Percentiles rank a stretch among this genome's conserved stretches.
phyloP scores from a whole-genome alignment of 2,888 invertebrate genomes.

The Laothoe populi region DNA sequence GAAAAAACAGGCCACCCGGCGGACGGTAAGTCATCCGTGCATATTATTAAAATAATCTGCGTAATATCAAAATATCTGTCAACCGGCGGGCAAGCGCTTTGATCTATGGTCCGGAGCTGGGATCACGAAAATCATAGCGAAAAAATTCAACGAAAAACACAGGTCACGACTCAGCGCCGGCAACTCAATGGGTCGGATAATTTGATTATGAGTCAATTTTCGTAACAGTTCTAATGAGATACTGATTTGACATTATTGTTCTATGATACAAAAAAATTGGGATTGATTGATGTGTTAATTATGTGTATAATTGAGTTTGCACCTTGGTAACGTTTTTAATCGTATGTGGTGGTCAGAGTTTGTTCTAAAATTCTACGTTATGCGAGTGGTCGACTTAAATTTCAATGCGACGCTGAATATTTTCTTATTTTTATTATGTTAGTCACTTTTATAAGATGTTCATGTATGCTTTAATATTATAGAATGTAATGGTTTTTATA shows the following conservation, averaged over 20 bases:
- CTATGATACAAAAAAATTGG: constrained; percentile 32
- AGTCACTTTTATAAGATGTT: not conserved
- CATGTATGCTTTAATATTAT: not conserved
- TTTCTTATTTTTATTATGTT: not conserved
- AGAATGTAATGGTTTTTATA: not conserved
- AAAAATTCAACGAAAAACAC: constrained; percentile 40
- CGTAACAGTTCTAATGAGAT: constrained; percentile 46
- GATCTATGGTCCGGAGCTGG: constrained; percentile 55
- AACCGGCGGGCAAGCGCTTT: constrained; percentile 70
- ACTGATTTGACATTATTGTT: constrained; percentile 48
- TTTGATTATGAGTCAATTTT: constrained; percentile 46
- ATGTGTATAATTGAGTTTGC: constrained; percentile 23
- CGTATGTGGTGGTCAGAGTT: not conserved
- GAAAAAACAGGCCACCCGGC: constrained; percentile 70
- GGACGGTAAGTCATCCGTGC: constrained; percentile 74
- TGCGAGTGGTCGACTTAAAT: constrained; percentile 6
- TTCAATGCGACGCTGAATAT: constrained; percentile 3
- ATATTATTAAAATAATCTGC: constrained; percentile 76
- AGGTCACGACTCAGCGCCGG: constrained; percentile 51
- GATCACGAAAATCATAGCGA: constrained; percentile 41
- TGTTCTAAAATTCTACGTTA: not conserved
- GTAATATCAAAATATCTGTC: constrained; percentile 80
- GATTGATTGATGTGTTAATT: constrained; percentile 22
- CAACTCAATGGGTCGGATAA: constrained; percentile 48
- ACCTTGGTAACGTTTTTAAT: constrained; percentile 11